A percentile compares a stretch with the other conserved stretches of the same genome.
phyloP scores from a whole-genome alignment of 1,140 invertebrate genomes.

The Drosophila rhopaloa region DNA sequence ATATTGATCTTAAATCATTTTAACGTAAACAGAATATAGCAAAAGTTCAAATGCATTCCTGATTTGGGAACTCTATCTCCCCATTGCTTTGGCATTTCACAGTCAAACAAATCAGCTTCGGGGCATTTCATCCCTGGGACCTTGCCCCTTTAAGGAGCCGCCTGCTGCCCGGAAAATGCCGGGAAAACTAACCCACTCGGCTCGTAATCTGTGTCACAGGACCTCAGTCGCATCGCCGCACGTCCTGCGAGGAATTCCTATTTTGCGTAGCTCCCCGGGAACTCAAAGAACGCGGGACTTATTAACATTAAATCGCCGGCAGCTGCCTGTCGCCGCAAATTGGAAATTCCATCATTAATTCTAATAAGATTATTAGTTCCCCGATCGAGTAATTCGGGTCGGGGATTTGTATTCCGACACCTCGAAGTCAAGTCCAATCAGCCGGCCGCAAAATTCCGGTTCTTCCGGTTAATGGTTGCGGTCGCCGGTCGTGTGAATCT shows the following conservation, averaged over 20 bases:
- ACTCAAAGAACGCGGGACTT: conserved; percentile 58
- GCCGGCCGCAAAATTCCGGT: conserved; percentile 27
- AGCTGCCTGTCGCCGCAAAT: conserved; percentile 61
- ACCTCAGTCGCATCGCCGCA: conserved; percentile 53
- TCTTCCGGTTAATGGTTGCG: conserved; percentile 46
- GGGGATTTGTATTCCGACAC: conserved; percentile 70
- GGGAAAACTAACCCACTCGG: conserved; percentile 22
- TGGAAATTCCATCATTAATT: conserved; percentile 80
- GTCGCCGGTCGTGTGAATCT: conserved; percentile 60
- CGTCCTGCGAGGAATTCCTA: conserved; percentile 71
- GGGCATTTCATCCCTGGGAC: neutral
- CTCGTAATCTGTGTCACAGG: conserved; percentile 72
- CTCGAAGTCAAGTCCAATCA: conserved; percentile 67
- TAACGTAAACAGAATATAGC: too few relatives aligned
- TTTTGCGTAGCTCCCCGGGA: conserved; percentile 52
- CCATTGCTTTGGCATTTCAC: conserved; percentile 9
- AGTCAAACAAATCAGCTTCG: conserved; percentile 1
- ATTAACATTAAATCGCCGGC: conserved; percentile 78
- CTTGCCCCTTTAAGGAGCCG: too few relatives aligned
- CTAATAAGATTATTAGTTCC: conserved; percentile 82
- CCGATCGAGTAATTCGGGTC: conserved; percentile 50
- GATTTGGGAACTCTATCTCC: conserved; percentile 19
- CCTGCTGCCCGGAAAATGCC: neutral
- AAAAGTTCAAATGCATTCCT: neutral
- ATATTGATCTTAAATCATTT: too few relatives aligned